phyloP scores from a whole-genome alignment of 2,113 vertebrate species.

The Ifrita kowaldi region DNA sequence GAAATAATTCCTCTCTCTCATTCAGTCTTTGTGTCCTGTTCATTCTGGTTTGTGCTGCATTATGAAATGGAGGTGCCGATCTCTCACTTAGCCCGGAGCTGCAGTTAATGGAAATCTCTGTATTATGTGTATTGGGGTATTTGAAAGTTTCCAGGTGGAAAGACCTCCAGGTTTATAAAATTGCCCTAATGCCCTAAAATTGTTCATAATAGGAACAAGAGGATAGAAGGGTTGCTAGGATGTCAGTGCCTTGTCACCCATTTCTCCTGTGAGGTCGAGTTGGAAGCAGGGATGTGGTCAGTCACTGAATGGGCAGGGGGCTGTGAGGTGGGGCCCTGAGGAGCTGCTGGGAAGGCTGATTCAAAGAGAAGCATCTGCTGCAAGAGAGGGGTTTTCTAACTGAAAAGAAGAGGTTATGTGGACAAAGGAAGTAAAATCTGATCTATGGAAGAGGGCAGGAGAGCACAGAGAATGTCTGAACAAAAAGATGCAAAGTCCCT shows the following conservation, averaged over 20 bases:
- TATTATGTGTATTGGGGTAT: background rate
- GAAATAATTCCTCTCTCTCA: background rate
- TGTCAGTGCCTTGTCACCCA: background rate
- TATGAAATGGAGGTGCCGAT: constrained; percentile 14
- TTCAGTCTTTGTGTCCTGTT: background rate
- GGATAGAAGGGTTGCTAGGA: background rate
- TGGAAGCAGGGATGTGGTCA: background rate
- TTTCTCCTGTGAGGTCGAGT: background rate
- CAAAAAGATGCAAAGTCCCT: background rate
- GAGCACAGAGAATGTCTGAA: background rate
- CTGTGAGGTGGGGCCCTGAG: background rate
- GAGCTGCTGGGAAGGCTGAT: background rate
- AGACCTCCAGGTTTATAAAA: background rate
- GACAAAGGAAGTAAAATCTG: background rate
- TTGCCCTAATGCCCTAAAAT: background rate
- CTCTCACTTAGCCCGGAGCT: background rate
- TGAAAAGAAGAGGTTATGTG: background rate
- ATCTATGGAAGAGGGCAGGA: background rate
- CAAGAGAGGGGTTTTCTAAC: background rate
- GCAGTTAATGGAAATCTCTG: background rate
- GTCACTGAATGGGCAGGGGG: background rate
- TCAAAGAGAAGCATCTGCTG: background rate
- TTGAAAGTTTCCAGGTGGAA: background rate
- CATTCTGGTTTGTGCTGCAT: background rate
- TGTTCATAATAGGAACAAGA: background rate